Percentiles rank a stretch among this genome's conserved stretches.
These are phyloP conservation scores for Brachyistius frenatus DNA, from an alignment of 2,113 vertebrate species.

Conservation along the genomic window DNA sequence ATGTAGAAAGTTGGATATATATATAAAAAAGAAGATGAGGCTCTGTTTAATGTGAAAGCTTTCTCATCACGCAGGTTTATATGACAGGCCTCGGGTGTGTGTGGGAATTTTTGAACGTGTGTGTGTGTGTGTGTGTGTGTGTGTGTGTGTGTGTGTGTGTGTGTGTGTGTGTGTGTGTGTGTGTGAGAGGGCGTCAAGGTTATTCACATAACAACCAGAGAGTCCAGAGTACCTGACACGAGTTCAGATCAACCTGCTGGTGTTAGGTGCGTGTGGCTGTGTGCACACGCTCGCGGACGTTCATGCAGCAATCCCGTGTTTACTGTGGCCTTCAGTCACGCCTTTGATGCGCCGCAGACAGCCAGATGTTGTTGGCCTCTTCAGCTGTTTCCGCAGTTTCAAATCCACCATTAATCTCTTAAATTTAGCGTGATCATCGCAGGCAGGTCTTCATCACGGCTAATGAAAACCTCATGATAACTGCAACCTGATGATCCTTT, in stretches of 20 bases:
- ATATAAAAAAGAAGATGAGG: background rate
- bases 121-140: constrained; percentile 4
- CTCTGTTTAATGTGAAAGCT: background rate
- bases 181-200: background rate
- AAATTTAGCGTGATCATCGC: no score
- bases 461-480: no score
- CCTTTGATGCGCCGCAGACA: no score
- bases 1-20: background rate
- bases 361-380: no score
- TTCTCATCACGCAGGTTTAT: constrained; percentile 31
- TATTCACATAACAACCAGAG: constrained; percentile 26
- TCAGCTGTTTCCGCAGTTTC: no score
- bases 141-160: constrained; percentile 6
- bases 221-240: constrained; percentile 28
- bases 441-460: no score
- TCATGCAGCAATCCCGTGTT: background rate
- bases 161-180: background rate
- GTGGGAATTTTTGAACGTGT: background rate
- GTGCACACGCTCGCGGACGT: accelerated
- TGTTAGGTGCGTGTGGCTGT: background rate
- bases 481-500: no score
- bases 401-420: no score
- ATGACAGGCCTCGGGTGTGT: background rate
- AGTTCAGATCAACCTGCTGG: constrained; percentile 21
- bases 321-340: no score